Evolutionary conservation across 2,113 vertebrate species (phyloP), one percentile per base, ranked within the genome.

Genomic region (Proterorhinus semilunaris): DNA sequence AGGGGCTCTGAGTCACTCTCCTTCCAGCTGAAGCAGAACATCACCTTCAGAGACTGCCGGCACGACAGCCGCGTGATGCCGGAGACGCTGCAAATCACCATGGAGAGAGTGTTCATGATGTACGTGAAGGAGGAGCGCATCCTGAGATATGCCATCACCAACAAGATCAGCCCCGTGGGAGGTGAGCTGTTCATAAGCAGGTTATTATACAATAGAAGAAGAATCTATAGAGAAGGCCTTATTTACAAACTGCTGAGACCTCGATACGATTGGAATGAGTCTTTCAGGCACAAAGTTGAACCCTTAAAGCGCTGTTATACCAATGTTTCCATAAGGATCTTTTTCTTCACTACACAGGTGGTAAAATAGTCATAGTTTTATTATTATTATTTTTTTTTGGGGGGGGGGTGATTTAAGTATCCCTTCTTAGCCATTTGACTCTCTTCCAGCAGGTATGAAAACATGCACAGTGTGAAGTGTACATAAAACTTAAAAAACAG

Each of bases 131-230:
- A 94, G 7, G 98, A 99, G 83, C 90, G 84, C 0, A 93, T 93
- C 71, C 93, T 99, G 66, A 92, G 96, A 83, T 99, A 95, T 1
- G 97, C 97, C 47, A 86, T 97, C 69, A 95, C 95, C n/a, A 95
- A 94, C 91, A 95, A 94, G 50, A 82, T 99, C 9, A 91, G 94
- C 71, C 93, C 91, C 0, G 80, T 91, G 0, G 92, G 94, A 91
- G 94, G 95, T 96, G 84, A 75, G 86, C 65, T 52, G n/a, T 51
- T 1, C n/a, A 51, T n/a, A n/a, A n/a, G n/a, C n/a, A n/a, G n/a
- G n/a, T n/a, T n/a, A n/a, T n/a, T n/a, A n/a, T 36, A 36, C 27
- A 36, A 4, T 36, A 36, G 27, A 36, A 36, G 27, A 36, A 36
- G 27, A 36, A 36, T 36, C 27, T 3, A 36, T 36, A 36, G 27